phyloP scores from a whole-genome alignment of 1,140 invertebrate genomes.

The Teleopsis dalmanni region DNA sequence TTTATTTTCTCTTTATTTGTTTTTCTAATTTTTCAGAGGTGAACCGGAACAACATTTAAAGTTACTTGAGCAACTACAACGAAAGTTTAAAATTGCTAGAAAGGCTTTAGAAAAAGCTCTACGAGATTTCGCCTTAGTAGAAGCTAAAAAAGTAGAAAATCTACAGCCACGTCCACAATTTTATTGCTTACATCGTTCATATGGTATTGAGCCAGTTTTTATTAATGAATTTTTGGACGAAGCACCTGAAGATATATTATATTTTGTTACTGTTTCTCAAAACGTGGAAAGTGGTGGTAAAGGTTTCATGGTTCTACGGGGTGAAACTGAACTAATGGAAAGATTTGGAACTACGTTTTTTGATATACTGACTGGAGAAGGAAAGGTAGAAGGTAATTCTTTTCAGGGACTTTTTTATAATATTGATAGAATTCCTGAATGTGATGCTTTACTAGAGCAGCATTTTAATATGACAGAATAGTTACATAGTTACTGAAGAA shows the following conservation, averaged over 20 bases:
- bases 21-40: constrained; percentile 48
- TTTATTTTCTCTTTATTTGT: neutral
- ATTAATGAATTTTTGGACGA: constrained; percentile 58
- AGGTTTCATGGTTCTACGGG: constrained; percentile 56
- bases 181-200: constrained; percentile 57
- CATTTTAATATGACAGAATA: constrained; percentile 29
- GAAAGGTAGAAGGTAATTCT: constrained; percentile 51
- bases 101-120: constrained; percentile 58
- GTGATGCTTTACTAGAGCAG: constrained; percentile 40
- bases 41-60: constrained; percentile 59
- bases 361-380: constrained; percentile 56
- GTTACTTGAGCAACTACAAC: constrained; percentile 63
- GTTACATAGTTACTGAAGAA: too few relatives aligned
- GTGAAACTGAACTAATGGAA: constrained; percentile 43
- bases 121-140: constrained; percentile 57
- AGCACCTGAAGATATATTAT: constrained; percentile 52
- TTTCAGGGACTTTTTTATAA: constrained; percentile 57
- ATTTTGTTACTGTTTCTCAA: constrained; percentile 63
- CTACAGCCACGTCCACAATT: constrained; percentile 49
- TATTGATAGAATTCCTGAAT: constrained; percentile 45
- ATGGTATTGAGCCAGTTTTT: constrained; percentile 63
- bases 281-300: constrained; percentile 45
- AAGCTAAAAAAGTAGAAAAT: constrained; percentile 55
- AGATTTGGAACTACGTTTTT: constrained; percentile 50
- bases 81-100: constrained; percentile 54